Percentiles rank a stretch among this genome's conserved stretches.
Evolutionary conservation across 2,113 vertebrate genomes (phyloP).

Genomic region (Chionomys nivalis): DNA sequence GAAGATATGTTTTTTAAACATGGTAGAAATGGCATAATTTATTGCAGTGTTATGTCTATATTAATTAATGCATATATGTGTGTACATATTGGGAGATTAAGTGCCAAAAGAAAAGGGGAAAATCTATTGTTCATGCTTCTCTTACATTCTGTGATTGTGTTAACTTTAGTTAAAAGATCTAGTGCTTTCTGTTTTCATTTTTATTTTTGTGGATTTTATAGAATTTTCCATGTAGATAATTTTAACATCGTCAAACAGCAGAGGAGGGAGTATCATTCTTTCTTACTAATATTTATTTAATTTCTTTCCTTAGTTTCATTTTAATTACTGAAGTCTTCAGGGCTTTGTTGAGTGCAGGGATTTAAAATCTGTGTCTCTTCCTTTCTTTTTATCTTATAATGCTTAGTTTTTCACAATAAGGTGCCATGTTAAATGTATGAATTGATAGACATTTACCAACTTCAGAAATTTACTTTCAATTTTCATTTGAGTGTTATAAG

Average conservation of each 20-base stretch:
- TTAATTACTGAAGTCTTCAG: neutral
- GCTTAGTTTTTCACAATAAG: neutral
- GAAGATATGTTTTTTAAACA: neutral
- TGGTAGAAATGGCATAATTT: neutral
- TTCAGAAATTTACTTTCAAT: neutral
- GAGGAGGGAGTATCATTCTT: neutral
- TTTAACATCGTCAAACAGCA: neutral
- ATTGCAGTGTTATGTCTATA: neutral
- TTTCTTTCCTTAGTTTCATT: neutral
- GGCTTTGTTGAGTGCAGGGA: neutral
- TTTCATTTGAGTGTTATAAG: neutral
- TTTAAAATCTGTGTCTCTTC: neutral
- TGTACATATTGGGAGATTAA: neutral
- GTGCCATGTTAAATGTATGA: neutral
- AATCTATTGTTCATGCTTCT: conserved; percentile 9
- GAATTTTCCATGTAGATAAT: neutral
- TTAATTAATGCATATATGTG: neutral
- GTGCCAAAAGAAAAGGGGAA: neutral
- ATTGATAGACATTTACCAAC: neutral
- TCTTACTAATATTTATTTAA: neutral
- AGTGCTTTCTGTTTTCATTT: neutral
- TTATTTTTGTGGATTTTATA: neutral
- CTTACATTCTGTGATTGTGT: neutral
- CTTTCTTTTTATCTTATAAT: neutral
- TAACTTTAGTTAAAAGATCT: neutral